Conservation (phyloP, 2,797 vertebrate species). For the Rhinichthys osculus region DNA sequence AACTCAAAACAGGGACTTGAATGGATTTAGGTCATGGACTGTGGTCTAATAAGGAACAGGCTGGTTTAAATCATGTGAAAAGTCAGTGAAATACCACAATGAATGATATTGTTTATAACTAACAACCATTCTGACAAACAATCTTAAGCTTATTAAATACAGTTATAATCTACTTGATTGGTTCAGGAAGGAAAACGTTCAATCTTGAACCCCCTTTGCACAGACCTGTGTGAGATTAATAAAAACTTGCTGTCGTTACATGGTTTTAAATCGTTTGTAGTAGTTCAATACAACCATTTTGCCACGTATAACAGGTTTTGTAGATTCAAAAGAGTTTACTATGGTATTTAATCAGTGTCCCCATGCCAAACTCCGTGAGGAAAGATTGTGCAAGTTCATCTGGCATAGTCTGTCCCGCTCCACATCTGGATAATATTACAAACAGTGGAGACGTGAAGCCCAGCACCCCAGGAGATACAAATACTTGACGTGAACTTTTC, state of each 20-base stretch:
- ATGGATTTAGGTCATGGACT: background rate
- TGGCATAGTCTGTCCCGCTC: slow-evolving; percentile 73
- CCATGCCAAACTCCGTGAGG: slow-evolving; percentile 74
- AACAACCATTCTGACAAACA: background rate
- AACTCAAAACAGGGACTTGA: slow-evolving; percentile 3
- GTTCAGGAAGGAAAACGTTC: background rate
- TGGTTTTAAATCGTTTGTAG: slow-evolving; percentile 1
- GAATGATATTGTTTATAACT: slow-evolving; percentile 1
- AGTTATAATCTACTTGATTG: background rate
- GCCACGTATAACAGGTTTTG: slow-evolving; percentile 19
- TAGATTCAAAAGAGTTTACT: slow-evolving; percentile 68
- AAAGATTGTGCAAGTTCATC: slow-evolving; percentile 83
- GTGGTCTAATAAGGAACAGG: slow-evolving; percentile 7
- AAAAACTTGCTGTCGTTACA: background rate
- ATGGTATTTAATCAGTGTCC: slow-evolving; percentile 68
- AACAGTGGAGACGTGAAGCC: slow-evolving; percentile 75
- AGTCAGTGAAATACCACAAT: background rate
- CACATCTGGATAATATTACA: slow-evolving; percentile 84
- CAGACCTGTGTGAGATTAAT: background rate
- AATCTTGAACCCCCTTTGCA: background rate
- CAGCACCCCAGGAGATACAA: slow-evolving; percentile 72
- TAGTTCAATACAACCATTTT: background rate
- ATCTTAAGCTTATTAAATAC: background rate
- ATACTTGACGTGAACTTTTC: slow-evolving; percentile 72
- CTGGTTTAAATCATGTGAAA: background rate